Conservation (phyloP, 2,888 invertebrate genomes). For the Troglohyphantes excavatus region DNA sequence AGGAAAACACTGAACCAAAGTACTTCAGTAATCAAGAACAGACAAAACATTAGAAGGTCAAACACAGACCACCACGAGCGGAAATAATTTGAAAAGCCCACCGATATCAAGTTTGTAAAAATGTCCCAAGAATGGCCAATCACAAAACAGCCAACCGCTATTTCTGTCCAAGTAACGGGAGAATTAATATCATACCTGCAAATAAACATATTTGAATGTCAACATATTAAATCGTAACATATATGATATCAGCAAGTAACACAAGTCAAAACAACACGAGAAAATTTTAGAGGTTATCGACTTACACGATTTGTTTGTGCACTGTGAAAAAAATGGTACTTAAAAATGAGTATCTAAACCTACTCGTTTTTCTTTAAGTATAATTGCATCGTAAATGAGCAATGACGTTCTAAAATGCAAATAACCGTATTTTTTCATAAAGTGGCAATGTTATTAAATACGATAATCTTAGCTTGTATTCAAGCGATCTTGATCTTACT, state of each 20-base stretch:
- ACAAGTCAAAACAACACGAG: too few species aligned
- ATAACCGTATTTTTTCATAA: too few species aligned
- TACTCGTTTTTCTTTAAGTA: too few species aligned
- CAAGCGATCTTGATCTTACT: too few species aligned
- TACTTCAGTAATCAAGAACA: conserved; percentile 85
- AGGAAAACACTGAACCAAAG: conserved; percentile 91
- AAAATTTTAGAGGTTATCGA: too few species aligned
- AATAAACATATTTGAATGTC: background rate
- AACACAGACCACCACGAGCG: conserved; percentile 75
- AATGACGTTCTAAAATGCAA: too few species aligned
- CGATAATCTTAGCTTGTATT: too few species aligned
- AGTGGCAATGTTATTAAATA: too few species aligned
- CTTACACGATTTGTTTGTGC: too few species aligned
- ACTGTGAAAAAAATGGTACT: too few species aligned
- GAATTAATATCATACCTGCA: conserved; percentile 65
- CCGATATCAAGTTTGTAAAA: conserved; percentile 58
- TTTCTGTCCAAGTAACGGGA: conserved; percentile 83
- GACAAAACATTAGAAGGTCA: conserved; percentile 75
- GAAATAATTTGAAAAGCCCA: conserved; percentile 64
- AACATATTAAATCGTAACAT: background rate
- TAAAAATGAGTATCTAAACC: too few species aligned
- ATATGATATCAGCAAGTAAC: background rate
- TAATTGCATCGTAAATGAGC: too few species aligned
- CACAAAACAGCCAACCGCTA: conserved; percentile 71
- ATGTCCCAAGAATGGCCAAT: conserved; percentile 77